phyloP scores from a whole-genome alignment of 2,888 invertebrate genomes.

The Digitonthophagus gazella region DNA sequence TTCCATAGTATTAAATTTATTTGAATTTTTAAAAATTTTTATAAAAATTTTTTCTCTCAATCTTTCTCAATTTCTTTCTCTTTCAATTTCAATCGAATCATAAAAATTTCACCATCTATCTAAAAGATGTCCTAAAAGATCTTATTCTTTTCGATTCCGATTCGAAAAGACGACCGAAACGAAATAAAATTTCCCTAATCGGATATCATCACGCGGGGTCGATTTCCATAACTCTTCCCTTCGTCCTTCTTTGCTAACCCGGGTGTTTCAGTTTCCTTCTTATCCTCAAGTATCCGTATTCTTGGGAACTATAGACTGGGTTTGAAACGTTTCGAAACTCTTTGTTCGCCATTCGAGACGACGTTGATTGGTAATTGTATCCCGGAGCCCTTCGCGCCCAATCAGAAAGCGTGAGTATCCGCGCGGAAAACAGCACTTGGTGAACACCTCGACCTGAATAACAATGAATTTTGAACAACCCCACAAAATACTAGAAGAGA shows the following conservation, averaged over 20 bases:
- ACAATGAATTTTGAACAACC: no score
- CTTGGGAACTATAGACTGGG: no score
- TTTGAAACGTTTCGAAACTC: background rate
- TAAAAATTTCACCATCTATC: no score
- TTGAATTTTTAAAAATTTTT: no score
- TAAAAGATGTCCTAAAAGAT: no score
- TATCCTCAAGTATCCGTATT: no score
- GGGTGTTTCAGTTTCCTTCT: background rate
- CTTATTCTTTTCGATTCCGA: background rate
- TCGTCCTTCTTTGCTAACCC: background rate
- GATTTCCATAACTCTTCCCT: background rate
- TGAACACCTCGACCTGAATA: constrained; percentile 47
- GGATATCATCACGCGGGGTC: background rate
- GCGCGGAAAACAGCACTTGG: constrained; percentile 51
- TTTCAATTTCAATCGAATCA: no score
- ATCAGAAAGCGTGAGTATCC: constrained; percentile 50
- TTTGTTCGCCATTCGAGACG: background rate
- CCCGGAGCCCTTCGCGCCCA: constrained; percentile 47
- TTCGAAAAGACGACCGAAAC: background rate
- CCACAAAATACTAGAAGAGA: background rate
- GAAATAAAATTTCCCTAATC: background rate
- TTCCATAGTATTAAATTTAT: no score
- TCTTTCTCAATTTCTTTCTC: no score
- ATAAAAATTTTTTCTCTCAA: no score
- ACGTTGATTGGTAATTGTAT: constrained; percentile 44